Evolutionary conservation across 2,888 invertebrate genomes (phyloP), one percentile per base, ranked within the genome.

Genomic region (Limnephilus auricula): DNA sequence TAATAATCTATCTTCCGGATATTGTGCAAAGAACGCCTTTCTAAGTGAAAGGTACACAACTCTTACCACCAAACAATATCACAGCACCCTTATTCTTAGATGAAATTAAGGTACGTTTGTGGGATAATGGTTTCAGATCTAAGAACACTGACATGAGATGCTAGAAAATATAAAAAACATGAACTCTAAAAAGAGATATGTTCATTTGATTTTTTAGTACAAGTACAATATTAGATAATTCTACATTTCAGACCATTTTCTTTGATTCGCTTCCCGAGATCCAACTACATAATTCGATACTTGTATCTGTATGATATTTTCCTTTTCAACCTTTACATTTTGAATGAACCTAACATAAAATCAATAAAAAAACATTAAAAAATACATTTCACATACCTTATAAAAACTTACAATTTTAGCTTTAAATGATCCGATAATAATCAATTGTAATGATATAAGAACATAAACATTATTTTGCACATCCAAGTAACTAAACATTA

Each of bases 171-270:
- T 65, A 65, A 84, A 65, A 84, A 84, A 86, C 86, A 86, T 85
- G 45, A 86, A 86, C 86, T 86, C 86, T 86, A 86, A 85, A 25
- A 50, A 86, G 86, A 86, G 86, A 86, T 86, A 86, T 86, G 86
- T 86, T 30, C 31, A 86, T 31, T 86, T 86, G 86, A 86, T 50
- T 86, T n/a, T 86, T 65, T 86, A 65, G 50, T 50, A 34, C 65
- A 86, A 32, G 31, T 84, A 40, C 34, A 40, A 40, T 30, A 85
- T 30, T 85, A 40, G 85, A 25, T 40, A 85, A 40, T n/a, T 31
- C 86, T 86, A 86, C 32, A 31, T 32, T 18, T 86, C 86, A 86
- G 86, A 86, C 86, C 86, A 31, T 86, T 86, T 34, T 86, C 50
- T 86, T 86, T 86, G 86, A 86, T 86, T 86, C 65, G 31, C 86